Evolutionary conservation across 2,797 vertebrate species (phyloP).

Genomic region (Cyclopterus lumpus): DNA sequence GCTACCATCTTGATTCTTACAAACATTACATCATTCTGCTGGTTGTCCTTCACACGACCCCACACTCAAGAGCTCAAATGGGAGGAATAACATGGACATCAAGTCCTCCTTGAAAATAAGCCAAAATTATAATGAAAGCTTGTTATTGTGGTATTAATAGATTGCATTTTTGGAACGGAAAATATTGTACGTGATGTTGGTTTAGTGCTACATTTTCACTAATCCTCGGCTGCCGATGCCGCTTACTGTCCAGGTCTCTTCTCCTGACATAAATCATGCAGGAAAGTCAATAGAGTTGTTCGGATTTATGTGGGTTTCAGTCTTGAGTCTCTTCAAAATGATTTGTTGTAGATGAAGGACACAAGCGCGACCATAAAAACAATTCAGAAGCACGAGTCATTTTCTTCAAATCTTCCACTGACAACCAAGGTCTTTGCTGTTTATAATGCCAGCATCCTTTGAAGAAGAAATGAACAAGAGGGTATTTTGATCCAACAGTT

Average conservation of each 20-base stretch:
- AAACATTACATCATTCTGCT: slow-evolving; percentile 72
- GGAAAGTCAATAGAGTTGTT: slow-evolving; percentile 77
- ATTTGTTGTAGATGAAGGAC: slow-evolving; percentile 73
- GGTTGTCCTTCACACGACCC: slow-evolving; percentile 79
- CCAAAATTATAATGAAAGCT: slow-evolving; percentile 31
- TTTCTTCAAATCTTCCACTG: slow-evolving; percentile 61
- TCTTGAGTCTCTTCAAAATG: slow-evolving; percentile 65
- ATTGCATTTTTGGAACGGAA: slow-evolving; percentile 38
- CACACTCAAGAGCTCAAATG: slow-evolving; percentile 41
- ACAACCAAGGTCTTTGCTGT: slow-evolving; percentile 52
- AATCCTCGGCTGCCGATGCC: slow-evolving; percentile 53
- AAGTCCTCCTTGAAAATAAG: slow-evolving; percentile 48
- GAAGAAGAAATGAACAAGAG: slow-evolving; percentile 16
- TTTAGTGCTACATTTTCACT: slow-evolving; percentile 52
- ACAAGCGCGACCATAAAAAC: slow-evolving; percentile 63
- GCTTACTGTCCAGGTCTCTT: slow-evolving; percentile 59
- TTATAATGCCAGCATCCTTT: slow-evolving; percentile 43
- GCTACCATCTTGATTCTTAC: slow-evolving; percentile 75
- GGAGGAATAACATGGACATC: slow-evolving; percentile 41
- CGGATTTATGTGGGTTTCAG: slow-evolving; percentile 75
- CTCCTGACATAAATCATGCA: slow-evolving; percentile 69
- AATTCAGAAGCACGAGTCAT: slow-evolving; percentile 65
- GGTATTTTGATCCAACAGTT: slow-evolving; percentile 7
- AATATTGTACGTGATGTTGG: slow-evolving; percentile 45
- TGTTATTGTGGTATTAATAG: slow-evolving; percentile 43